Base-by-base conservation (phyloP, 2,797 vertebrate species). In the Poeciliopsis gracilis region DNA sequence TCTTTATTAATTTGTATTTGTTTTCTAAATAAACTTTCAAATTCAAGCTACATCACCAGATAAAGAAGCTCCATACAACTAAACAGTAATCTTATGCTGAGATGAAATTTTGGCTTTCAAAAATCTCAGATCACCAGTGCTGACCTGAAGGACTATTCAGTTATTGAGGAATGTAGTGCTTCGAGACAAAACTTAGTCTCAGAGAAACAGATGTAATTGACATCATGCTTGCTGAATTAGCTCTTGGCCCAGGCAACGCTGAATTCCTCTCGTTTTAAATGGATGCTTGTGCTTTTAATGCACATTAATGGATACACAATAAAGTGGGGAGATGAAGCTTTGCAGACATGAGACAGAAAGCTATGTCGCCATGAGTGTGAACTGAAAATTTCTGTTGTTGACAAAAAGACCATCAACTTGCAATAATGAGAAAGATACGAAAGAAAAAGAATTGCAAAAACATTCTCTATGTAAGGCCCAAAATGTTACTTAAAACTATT, bases 201-300 rank as follows among this genome's bases (percentile, higher is more conserved):
- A 67, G 11, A 63, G 75, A 75, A 51, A 82, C 75, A 77, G 76
- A 87, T 66, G 76, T 80, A 91, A 91, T 93, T 90, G 87, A 83
- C 77, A 92, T 94, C 94, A 95, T 85, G 91, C 91, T 30, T 75
- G 46, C 46, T 88, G 74, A 80, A 92, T 94, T 94, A 93, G 82
- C 8, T 7, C 67, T 77, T 86, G 70, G 59, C 81, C 61, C 77
- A 59, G 73, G 63, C 51, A 10, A 25, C 33, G 71, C 76, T 77
- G 73, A 81, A 87, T 92, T 88, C 81, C 80, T 79, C 28, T 73
- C 79, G 72, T 67, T 57, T 76, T 23, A 72, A 73, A 83, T 53
- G 36, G 51, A 69, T n/a, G 41, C 66, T n/a, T 78, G 3, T 76
- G 13, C 73, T 25, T 43, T 15, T 73, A 38, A 51, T 38, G 36